A percentile compares a stretch with the other conserved stretches of the same genome.
Conservation (phyloP, 2,888 invertebrate species). For the Mechanitis mazaeus region DNA sequence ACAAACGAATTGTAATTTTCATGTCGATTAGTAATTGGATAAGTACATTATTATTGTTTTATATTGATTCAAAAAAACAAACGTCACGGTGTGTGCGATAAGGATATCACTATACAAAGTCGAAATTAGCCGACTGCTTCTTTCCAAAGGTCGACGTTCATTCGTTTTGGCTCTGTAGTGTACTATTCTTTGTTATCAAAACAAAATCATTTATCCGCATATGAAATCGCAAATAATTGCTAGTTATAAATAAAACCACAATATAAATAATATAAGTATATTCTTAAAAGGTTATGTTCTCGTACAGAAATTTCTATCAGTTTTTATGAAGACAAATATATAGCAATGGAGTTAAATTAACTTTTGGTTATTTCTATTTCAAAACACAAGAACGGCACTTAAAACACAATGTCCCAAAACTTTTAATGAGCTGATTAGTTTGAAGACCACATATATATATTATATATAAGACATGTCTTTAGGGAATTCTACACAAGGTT, state of each 20-base stretch:
- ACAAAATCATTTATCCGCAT: too few species aligned
- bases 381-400: conserved; percentile 9
- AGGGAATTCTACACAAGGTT: too few species aligned
- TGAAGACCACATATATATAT: background rate
- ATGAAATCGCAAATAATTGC: background rate
- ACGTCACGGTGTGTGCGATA: too few species aligned
- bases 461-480: background rate
- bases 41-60: too few species aligned
- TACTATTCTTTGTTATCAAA: too few species aligned
- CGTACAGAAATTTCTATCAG: conserved; percentile 18
- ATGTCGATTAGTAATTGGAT: too few species aligned
- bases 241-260: conserved; percentile 4
- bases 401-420: conserved; percentile 11
- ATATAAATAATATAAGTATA: conserved; percentile 19
- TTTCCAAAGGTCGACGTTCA: too few species aligned
- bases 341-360: background rate
- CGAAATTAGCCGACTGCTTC: too few species aligned
- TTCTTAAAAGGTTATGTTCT: conserved; percentile 13
- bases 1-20: too few species aligned
- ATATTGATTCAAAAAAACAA: too few species aligned
- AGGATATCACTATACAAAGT: too few species aligned
- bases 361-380: background rate
- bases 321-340: background rate
- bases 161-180: too few species aligned
- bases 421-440: background rate